Conservation (phyloP, 1,140 invertebrate species). For the Drosophila willistoni region DNA sequence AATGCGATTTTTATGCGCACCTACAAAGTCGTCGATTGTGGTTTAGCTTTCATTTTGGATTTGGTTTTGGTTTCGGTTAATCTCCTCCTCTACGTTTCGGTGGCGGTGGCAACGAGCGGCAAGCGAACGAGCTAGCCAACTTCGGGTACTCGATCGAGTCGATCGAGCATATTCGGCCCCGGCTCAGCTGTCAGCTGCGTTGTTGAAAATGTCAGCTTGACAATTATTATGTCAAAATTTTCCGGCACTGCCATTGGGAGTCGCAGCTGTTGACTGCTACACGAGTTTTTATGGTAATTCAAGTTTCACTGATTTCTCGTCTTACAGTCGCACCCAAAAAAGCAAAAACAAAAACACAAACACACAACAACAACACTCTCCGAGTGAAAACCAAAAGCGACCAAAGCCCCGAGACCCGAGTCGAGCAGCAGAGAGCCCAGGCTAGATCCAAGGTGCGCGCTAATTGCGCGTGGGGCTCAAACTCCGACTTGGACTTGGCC, state of each 20-base stretch:
- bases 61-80: conserved; percentile 19
- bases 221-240: conserved; percentile 83
- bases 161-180: conserved; percentile 28
- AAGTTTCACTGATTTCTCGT: conserved; percentile 81
- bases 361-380: conserved; percentile 34
- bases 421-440: not conserved
- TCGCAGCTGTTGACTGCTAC: conserved; percentile 78
- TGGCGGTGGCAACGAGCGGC: not conserved
- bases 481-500: conserved; percentile 30
- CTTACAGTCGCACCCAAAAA: conserved; percentile 71
- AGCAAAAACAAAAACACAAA: conserved; percentile 24
- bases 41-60: conserved; percentile 55
- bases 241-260: conserved; percentile 64
- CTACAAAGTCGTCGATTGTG: conserved; percentile 59
- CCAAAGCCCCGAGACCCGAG: not conserved
- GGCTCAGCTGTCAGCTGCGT: conserved; percentile 75
- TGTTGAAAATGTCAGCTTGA: conserved; percentile 82
- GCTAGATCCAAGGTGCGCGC: conserved; percentile 49
- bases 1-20: conserved; percentile 81
- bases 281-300: conserved; percentile 82
- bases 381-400: conserved; percentile 63
- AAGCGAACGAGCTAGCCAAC: no score
- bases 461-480: conserved; percentile 43
- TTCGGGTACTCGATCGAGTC: conserved; percentile 1
- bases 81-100: conserved; percentile 13